A percentile compares a stretch with the other conserved stretches of the same genome.
These are phyloP conservation scores for Urechis unicinctus DNA, from an alignment of 2,888 invertebrate species.

Conservation along the genomic window DNA sequence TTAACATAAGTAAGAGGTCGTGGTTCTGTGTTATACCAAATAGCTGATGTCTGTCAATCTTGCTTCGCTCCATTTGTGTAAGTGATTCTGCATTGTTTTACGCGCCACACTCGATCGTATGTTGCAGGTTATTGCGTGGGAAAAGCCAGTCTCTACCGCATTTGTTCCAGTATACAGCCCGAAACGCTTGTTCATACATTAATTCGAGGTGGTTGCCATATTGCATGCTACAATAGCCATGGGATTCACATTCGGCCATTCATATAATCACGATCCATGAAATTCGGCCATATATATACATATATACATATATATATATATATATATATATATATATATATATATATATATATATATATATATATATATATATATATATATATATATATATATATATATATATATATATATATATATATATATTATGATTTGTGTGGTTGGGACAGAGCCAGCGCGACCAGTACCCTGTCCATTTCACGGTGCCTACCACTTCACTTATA, in stretches of 20 bases:
- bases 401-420: slow-evolving; percentile 1
- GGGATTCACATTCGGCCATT: no score
- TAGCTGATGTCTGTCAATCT: no score
- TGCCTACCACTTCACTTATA: slow-evolving; percentile 21
- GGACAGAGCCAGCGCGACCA: neutral
- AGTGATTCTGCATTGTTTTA: no score
- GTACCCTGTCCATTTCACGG: slow-evolving; percentile 18
- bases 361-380: slow-evolving; percentile 1
- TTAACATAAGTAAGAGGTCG: no score
- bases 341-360: neutral
- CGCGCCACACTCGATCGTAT: no score
- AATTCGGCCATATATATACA: slow-evolving; percentile 2
- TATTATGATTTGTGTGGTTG: neutral
- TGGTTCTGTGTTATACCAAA: no score
- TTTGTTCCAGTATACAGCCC: neutral
- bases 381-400: neutral
- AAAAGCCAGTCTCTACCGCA: neutral
- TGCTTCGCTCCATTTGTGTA: no score
- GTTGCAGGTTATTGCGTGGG: neutral
- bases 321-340: neutral
- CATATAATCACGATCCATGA: neutral
- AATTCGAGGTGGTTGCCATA: neutral
- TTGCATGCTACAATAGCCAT: no score
- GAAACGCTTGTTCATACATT: neutral
- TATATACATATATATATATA: slow-evolving; percentile 1